Evolutionary conservation across 2,888 invertebrate genomes (phyloP), one percentile per base, ranked within the genome.

Genomic region (Sarcophaga variegata): DNA sequence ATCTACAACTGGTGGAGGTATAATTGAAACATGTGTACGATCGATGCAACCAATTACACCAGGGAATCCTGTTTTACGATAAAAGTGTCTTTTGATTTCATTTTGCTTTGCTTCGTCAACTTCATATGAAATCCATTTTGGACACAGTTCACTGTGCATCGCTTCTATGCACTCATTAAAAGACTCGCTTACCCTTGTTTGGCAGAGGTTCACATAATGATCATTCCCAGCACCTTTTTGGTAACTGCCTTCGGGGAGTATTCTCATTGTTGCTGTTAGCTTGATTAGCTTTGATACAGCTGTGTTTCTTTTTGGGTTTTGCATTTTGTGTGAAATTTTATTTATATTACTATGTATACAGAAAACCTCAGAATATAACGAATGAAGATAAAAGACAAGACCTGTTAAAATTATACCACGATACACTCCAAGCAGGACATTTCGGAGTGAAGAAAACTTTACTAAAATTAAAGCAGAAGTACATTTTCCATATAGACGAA

Each of bases 121-220:
- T 37, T 62, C 45, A 17, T 62, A 37, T 45, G 45, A 45, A 62
- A 75, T 75, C 75, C 75, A 75, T 64, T 27, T 64, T 64, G 75
- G 64, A 75, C 75, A 75, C 14, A 64, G 47, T 47, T 75, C 64
- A 3, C 22, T 64, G 64, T 75, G 54, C 75, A 75, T 75, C 4
- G 64, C 64, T 14, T 66, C 75, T 49, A 75, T 75, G 47, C 54
- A 64, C n/a, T 75, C 75, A 49, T 75, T 25, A 47, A 75, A 75
- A n/a, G 22, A n/a, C 4, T 69, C 20, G 11, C 49, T 69, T 12
- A 66, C 64, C 0, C 37, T 11, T 11, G 64, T 25, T 27, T 66
- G 64, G 2, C 64, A 66, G 10, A 66, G 2, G 27, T 66, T 69
- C 2, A 49, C 45, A 49, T 22, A 17, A n/a, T 8, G 22, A 22